A percentile compares a stretch with the other conserved stretches of the same genome.
Evolutionary conservation across 1,140 invertebrate genomes (phyloP).

Genomic region (Limonius californicus): DNA sequence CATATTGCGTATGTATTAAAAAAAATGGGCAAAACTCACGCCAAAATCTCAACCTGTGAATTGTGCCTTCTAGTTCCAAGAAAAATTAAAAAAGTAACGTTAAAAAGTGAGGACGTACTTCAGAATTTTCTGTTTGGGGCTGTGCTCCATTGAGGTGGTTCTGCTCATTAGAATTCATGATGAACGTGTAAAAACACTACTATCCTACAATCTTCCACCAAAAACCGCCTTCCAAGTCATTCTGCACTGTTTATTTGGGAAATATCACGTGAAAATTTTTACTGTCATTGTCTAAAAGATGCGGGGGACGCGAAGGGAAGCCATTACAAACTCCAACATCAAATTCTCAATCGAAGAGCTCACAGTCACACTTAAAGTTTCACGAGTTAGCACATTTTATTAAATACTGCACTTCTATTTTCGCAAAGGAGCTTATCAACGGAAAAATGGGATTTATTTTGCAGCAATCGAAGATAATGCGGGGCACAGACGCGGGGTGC

Average conservation of each 20-base stretch:
- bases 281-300: slow-evolving; percentile 55
- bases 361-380: too few relatives aligned
- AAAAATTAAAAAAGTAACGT: too few relatives aligned
- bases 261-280: slow-evolving; percentile 50
- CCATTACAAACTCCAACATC: slow-evolving; percentile 50
- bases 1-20: too few relatives aligned
- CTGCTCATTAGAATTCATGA: slow-evolving; percentile 54
- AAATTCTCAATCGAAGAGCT: slow-evolving; percentile 5
- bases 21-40: too few relatives aligned
- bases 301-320: slow-evolving; percentile 61
- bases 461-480: neutral
- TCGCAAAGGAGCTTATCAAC: neutral
- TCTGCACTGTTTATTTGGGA: slow-evolving; percentile 49
- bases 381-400: too few relatives aligned
- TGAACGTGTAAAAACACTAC: slow-evolving; percentile 34
- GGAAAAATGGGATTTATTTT: neutral
- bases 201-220: slow-evolving; percentile 29
- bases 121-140: slow-evolving; percentile 50
- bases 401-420: too few relatives aligned
- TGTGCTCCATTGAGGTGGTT: slow-evolving; percentile 53
- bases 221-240: slow-evolving; percentile 41
- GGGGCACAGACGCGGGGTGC: slow-evolving; percentile 37
- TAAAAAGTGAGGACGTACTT: slow-evolving; percentile 51
- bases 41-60: too few relatives aligned
- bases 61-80: too few relatives aligned